Evolutionary conservation across 2,888 invertebrate species (phyloP), one percentile per base, ranked within the genome.

Genomic region (Phymatocera aterrima): DNA sequence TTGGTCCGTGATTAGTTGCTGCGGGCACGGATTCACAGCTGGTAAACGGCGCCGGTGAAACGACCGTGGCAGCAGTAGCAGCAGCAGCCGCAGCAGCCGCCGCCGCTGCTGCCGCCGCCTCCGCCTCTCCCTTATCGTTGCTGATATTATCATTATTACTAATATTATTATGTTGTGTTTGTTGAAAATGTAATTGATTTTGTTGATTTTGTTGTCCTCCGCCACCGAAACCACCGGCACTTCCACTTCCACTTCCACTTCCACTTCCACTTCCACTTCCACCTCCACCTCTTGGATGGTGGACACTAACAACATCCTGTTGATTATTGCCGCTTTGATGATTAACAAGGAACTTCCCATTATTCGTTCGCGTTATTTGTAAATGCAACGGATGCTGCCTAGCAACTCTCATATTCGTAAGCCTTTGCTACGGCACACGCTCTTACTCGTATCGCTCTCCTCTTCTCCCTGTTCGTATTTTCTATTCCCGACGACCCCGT

Each of bases 1-100:
- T 88, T 0, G 90, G 89, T 21, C 89, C 88, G 46, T 88, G 88
- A 61, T 87, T 92, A 72, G 94, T 92, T 54, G n/a, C n/a, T n/a
- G 93, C 93, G 85, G 93, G 93, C 88, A 93, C 92, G 70, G 91
- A 88, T 81, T 90, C 88, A 83, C 85, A 89, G 75, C 84, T 86
- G n/a, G 88, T 85, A 78, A 90, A 89, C 60, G 84, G 85, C 60
- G 86, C 86, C 64, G 87, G 83, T 0, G 78, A 57, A 18, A 78
- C 78, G 31, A 57, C 57, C 4, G 28, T 72, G 12, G n/a, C 10
- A 31, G 24, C 31, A 10, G 31, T 3, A 4, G 24, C 34, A 12
- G 28, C 24, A 6, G 48, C 61, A 80, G 81, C 60, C 28, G 70
- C 34, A 24, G 64, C 8, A 24, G 37, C 6, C 4, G 37, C 18